Evolutionary conservation across 1,140 invertebrate genomes (phyloP), one percentile per base, ranked within the genome.

Genomic region (Atta texana): DNA sequence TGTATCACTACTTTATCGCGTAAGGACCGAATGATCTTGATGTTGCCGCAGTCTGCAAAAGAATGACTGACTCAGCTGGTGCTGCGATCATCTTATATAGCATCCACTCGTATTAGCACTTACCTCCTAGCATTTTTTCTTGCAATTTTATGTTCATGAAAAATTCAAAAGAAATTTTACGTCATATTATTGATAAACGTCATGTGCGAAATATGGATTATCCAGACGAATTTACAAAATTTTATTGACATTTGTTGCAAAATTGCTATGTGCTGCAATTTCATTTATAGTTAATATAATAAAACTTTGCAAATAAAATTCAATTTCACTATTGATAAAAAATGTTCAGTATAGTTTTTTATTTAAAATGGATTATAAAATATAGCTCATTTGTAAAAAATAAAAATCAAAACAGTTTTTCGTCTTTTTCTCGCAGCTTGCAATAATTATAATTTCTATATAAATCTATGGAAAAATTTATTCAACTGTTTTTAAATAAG

Each of bases 51-150:
- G 93, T 90, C 91, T 88, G 88, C 76, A 87, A 92, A 74, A 82
- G 94, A 95, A 94, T 95, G 94, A 95, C 93, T 95, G 93, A 92
- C 77, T 91, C 87, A 86, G 85, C 89, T 78, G 76, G 77, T 85
- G 89, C 86, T 74, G 24, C 63, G 91, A 90, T 93, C 91, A 93
- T 93, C 94, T 95, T 95, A 95, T 95, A 95, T 95, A 95, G 93
- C 88, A 88, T 92, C 91, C 76, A 72, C 61, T 68, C 44, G 72
- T 81, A 74, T 81, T 76, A 55, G 51, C 81, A 55, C 66, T 75
- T 74, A 61, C 31, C 44, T 49, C 49, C 31, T 80, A 18, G 14
- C 31, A 18, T 6, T 80, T 55, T 12, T 80, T 34, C 5, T 24
- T 39, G n/a, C 69, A 39, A 61, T 51, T 34, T 28, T 24, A 12